These are phyloP conservation scores for Meteorus cinctellus DNA, from an alignment of 2,888 invertebrate genomes.

Conservation along the genomic window DNA sequence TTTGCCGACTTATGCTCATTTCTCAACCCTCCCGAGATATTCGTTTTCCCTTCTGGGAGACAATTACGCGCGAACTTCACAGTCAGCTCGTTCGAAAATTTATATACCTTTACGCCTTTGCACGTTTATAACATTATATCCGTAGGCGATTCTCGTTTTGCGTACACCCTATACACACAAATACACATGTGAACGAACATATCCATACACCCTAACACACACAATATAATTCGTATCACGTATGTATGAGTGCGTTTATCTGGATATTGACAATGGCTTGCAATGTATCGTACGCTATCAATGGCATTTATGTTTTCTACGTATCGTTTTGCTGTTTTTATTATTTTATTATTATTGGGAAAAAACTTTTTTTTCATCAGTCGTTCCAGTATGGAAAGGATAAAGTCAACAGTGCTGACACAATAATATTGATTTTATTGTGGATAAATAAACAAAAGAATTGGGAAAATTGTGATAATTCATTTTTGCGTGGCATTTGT, in stretches of 20 bases:
- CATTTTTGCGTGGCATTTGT: neutral
- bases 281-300: neutral
- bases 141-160: constrained; percentile 31
- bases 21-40: constrained; percentile 36
- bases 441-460: neutral
- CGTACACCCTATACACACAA: constrained; percentile 14
- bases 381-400: no score
- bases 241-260: constrained; percentile 5
- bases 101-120: constrained; percentile 39
- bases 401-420: no score
- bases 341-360: neutral
- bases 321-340: neutral
- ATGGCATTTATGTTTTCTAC: neutral
- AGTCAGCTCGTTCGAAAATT: constrained; percentile 44
- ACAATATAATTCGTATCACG: neutral
- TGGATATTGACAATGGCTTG: neutral
- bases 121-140: constrained; percentile 35
- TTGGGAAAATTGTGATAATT: neutral
- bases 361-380: neutral
- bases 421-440: constrained; percentile 12
- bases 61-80: constrained; percentile 42
- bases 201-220: neutral
- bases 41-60: constrained; percentile 38
- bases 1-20: constrained; percentile 38
- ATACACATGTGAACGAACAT: constrained; percentile 1